Evolutionary conservation across 2,797 vertebrate genomes (phyloP).

Genomic region (Apogon talboti): DNA sequence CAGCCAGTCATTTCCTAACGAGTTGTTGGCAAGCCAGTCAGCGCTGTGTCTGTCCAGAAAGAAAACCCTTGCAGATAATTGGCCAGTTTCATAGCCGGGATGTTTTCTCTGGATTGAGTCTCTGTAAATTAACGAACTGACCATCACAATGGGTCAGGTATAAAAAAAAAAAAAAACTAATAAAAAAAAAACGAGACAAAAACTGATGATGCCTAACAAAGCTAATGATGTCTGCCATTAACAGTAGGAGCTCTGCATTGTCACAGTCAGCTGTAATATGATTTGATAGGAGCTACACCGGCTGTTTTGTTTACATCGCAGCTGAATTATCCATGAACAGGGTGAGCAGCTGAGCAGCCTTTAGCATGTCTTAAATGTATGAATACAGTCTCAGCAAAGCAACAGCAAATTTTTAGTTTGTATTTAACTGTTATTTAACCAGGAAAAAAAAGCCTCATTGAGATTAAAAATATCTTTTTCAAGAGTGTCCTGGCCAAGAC

Average conservation of each 20-base stretch:
- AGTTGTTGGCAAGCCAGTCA: conserved; percentile 46
- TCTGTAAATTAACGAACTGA: conserved; percentile 64
- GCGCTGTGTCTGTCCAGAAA: conserved; percentile 48
- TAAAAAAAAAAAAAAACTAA: not conserved
- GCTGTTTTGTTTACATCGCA: conserved; percentile 10
- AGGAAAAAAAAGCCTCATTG: too few relatives aligned
- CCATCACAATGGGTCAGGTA: conserved; percentile 46
- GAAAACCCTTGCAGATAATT: conserved; percentile 66
- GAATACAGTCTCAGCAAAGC: not conserved
- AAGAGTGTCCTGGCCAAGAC: too few relatives aligned
- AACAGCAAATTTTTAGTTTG: not conserved
- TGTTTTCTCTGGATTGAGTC: conserved; percentile 60
- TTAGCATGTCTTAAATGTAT: conserved; percentile 1
- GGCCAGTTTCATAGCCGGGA: conserved; percentile 64
- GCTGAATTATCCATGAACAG: conserved; percentile 1
- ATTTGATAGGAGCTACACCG: conserved; percentile 10
- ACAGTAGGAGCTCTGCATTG: conserved; percentile 16
- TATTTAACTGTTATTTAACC: too few relatives aligned
- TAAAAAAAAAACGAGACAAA: conserved; percentile 16
- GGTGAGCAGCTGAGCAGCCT: conserved; percentile 5
- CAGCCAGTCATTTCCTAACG: conserved; percentile 61
- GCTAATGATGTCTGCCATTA: conserved; percentile 64
- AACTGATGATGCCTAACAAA: conserved; percentile 56
- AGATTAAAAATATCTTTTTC: too few relatives aligned
- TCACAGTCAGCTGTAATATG: conserved; percentile 25